Conservation (phyloP, 2,797 vertebrate species). For the Pangasius sanitwongsei region DNA sequence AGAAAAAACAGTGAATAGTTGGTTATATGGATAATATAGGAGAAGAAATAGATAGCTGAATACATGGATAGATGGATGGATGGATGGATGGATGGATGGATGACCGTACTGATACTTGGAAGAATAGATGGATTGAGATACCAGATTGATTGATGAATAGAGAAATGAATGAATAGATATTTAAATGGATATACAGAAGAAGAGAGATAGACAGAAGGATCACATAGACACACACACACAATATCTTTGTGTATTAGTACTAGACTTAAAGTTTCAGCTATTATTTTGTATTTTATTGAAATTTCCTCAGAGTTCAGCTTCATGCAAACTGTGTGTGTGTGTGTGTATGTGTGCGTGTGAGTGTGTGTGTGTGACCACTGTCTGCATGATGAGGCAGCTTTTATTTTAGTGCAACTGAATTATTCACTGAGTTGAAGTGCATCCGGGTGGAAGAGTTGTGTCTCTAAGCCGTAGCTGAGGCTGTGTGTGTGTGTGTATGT, state of each 20-base stretch:
- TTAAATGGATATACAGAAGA: no score
- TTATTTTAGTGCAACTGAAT: conserved; percentile 78
- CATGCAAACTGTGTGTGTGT: neutral
- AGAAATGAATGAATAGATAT: neutral
- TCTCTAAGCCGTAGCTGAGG: conserved; percentile 31
- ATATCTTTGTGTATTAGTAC: no score
- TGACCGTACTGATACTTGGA: neutral
- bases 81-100: neutral
- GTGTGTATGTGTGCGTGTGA: neutral
- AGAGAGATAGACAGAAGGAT: neutral
- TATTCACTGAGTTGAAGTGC: conserved; percentile 76
- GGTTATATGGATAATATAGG: no score
- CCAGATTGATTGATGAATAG: neutral
- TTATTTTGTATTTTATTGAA: no score
- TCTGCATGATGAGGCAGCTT: conserved; percentile 71
- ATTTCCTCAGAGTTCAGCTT: neutral
- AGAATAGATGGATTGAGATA: no score
- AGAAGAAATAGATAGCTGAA: neutral
- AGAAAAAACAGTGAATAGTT: no score
- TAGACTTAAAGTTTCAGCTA: no score
- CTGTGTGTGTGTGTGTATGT: conserved; percentile 31
- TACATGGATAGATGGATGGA: neutral
- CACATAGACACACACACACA: no score
- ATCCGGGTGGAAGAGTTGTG: conserved; percentile 62
- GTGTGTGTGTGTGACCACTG: conserved; percentile 19